Evolutionary conservation across 1,140 invertebrate genomes (phyloP).

Genomic region (Micrasema minimum): DNA sequence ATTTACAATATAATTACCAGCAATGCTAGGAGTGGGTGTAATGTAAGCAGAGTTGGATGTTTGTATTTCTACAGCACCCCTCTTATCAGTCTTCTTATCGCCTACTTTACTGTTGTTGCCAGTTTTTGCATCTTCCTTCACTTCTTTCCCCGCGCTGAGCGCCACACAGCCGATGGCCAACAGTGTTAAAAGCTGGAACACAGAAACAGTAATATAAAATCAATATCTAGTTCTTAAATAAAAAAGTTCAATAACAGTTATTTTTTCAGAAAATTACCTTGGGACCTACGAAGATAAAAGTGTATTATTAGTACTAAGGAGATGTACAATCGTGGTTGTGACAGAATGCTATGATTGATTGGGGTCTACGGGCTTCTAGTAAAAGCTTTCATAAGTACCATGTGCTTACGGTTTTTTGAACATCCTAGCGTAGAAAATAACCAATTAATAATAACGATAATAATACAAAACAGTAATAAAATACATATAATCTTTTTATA

Average conservation of each 20-base stretch:
- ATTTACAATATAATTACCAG: slow-evolving; percentile 35
- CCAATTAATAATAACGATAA: too few relatives aligned
- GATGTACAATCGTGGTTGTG: not conserved
- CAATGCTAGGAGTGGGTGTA: slow-evolving; percentile 40
- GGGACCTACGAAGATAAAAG: not conserved
- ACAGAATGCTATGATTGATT: not conserved
- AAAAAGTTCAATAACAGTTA: not conserved
- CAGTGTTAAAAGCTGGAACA: slow-evolving; percentile 7
- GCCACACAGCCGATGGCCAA: slow-evolving; percentile 2
- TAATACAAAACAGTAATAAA: too few relatives aligned
- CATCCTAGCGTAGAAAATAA: too few relatives aligned
- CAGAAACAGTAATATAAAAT: too few relatives aligned
- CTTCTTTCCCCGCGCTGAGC: slow-evolving; percentile 1
- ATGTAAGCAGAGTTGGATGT: slow-evolving; percentile 40
- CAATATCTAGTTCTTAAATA: not conserved
- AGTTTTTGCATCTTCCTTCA: slow-evolving; percentile 31
- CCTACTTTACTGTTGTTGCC: slow-evolving; percentile 1
- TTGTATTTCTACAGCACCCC: slow-evolving; percentile 45
- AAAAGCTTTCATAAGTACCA: too few relatives aligned
- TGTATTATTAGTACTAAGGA: not conserved
- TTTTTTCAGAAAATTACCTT: not conserved
- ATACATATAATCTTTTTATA: too few relatives aligned
- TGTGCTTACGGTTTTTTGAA: too few relatives aligned
- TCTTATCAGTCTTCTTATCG: slow-evolving; percentile 49
- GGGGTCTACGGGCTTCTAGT: not conserved